Conservation (phyloP, 2,797 vertebrate species). For the Heterohyrax brucei region DNA sequence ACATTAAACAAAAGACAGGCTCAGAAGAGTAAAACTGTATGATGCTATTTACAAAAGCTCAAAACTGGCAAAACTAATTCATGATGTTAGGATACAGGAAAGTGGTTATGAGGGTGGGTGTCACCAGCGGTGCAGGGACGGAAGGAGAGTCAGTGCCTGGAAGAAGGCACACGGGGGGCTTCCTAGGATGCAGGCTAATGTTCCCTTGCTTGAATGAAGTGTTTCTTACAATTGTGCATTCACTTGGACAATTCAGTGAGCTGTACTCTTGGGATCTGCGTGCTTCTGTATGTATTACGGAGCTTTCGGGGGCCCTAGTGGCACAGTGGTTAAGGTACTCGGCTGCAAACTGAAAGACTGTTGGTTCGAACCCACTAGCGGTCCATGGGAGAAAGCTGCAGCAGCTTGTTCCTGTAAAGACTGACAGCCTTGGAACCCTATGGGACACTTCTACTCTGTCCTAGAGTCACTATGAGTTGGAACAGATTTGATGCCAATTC, state of each 20-base stretch:
- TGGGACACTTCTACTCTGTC: no score
- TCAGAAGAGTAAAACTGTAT: not conserved
- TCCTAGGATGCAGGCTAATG: not conserved
- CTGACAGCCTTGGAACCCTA: no score
- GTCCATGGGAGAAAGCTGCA: no score
- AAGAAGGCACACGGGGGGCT: not conserved
- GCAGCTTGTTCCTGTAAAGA: no score
- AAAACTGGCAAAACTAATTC: not conserved
- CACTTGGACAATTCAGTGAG: not conserved
- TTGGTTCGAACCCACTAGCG: no score
- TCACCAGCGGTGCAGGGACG: no score
- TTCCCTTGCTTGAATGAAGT: not conserved
- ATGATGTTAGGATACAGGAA: not conserved
- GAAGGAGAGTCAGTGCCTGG: not conserved
- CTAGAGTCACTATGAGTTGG: no score
- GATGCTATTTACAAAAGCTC: conserved; percentile 25
- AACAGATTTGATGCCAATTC: no score
- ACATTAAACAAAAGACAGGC: not conserved
- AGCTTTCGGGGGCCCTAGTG: not conserved
- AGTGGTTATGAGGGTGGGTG: not conserved
- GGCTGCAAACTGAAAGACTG: no score
- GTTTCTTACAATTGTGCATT: not conserved
- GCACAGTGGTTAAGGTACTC: no score
- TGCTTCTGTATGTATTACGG: not conserved
- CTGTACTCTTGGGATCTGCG: not conserved